Evolutionary conservation across 2,113 vertebrate species (phyloP).

Genomic region (Cottus gobio): DNA sequence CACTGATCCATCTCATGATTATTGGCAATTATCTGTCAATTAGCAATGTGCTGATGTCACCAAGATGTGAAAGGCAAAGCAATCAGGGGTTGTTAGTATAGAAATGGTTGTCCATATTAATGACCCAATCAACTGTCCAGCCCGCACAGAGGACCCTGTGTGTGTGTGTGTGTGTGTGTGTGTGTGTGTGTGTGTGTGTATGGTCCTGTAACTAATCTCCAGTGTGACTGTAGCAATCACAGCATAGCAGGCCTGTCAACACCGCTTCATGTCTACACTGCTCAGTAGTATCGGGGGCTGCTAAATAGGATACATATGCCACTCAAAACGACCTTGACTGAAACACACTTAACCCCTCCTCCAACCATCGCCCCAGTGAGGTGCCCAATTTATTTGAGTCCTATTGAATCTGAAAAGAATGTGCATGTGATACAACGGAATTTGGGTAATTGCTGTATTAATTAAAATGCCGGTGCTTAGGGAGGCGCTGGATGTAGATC

Average conservation of each 20-base stretch:
- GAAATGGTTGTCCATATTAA: slow-evolving; percentile 67
- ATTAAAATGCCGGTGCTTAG: slow-evolving; percentile 14
- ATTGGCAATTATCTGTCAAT: slow-evolving; percentile 77
- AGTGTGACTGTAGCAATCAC: slow-evolving; percentile 32
- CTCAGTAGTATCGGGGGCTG: slow-evolving; percentile 31
- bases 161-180: slow-evolving; percentile 1
- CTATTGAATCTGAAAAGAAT: slow-evolving; percentile 21
- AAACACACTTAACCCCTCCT: slow-evolving; percentile 53
- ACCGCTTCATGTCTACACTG: slow-evolving; percentile 45
- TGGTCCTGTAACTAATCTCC: slow-evolving; percentile 28
- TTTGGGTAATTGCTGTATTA: slow-evolving; percentile 32
- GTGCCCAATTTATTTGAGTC: slow-evolving; percentile 49
- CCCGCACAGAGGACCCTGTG: slow-evolving; percentile 11
- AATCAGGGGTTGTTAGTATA: slow-evolving; percentile 65
- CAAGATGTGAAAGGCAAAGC: slow-evolving; percentile 66
- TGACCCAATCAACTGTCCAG: slow-evolving; percentile 45
- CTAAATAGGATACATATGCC: slow-evolving; percentile 44
- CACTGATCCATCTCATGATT: slow-evolving; percentile 69
- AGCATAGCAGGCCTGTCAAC: slow-evolving; percentile 52
- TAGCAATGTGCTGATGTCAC: slow-evolving; percentile 79
- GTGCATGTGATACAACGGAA: not conserved
- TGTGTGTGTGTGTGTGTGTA: slow-evolving; percentile 3
- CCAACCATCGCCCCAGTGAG: slow-evolving; percentile 31
- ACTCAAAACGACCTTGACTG: slow-evolving; percentile 51
- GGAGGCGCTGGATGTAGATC: not conserved